A percentile compares a stretch with the other conserved stretches of the same genome.
These are phyloP conservation scores for Lysandra coridon DNA, from an alignment of 2,888 invertebrate species.

Conservation along the genomic window DNA sequence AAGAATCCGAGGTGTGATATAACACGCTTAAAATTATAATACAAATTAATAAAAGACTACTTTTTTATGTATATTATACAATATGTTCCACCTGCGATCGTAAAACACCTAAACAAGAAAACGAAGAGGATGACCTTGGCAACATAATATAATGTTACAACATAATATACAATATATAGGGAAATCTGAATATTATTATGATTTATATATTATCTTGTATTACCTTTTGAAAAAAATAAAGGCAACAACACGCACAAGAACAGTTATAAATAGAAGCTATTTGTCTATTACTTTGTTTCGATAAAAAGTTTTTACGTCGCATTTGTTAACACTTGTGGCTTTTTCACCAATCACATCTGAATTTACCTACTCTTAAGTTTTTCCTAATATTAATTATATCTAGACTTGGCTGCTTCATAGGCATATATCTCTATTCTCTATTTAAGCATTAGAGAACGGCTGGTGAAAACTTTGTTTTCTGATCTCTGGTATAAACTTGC, in stretches of 20 bases:
- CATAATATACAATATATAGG: background rate
- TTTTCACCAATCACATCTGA: background rate
- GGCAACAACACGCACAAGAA: background rate
- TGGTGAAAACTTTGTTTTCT: no score
- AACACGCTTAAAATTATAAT: background rate
- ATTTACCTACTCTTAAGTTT: background rate
- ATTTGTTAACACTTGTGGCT: background rate
- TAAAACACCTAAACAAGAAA: background rate
- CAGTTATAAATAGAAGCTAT: background rate
- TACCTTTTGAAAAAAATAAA: background rate
- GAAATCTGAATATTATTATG: constrained; percentile 9
- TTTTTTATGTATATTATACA: constrained; percentile 11
- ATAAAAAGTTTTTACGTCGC: background rate
- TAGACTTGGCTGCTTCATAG: no score
- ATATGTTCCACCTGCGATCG: background rate
- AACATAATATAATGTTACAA: constrained; percentile 6
- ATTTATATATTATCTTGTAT: background rate
- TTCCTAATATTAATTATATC: no score
- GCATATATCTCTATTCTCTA: no score
- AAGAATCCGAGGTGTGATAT: background rate
- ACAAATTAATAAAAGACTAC: constrained; percentile 1
- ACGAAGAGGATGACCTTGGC: background rate
- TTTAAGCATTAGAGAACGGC: no score
- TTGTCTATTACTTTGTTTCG: background rate
- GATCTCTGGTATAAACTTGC: no score